Evolutionary conservation across 30 jellyfish, hydroid and myxozoan species (phyloP).

Genomic region (Chrysaora quinquecirrha): DNA sequence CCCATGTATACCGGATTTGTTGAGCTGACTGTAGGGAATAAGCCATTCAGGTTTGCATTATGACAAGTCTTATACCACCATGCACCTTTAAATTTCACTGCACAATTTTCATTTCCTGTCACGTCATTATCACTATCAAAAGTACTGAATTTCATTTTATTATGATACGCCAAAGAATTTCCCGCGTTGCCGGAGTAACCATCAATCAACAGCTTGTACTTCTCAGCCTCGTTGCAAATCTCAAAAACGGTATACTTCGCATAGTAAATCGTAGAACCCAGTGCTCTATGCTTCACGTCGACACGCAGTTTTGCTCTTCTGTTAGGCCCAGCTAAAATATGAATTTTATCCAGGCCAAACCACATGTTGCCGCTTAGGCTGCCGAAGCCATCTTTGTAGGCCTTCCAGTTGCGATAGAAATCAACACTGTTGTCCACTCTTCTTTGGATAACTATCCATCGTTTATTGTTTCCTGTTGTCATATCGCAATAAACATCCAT

Average conservation of each 20-base stretch:
- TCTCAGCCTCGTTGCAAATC: constrained; percentile 46
- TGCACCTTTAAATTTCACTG: constrained; percentile 38
- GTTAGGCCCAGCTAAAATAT: constrained; percentile 45
- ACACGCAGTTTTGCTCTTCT: constrained; percentile 40
- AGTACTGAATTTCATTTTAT: constrained; percentile 65
- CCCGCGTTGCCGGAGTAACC: constrained; percentile 72
- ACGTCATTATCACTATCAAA: constrained; percentile 57
- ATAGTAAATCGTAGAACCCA: constrained; percentile 16
- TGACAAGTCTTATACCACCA: constrained; percentile 70
- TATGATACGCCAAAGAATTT: constrained; percentile 30
- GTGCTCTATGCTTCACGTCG: constrained; percentile 41
- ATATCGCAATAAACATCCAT: constrained; percentile 51
- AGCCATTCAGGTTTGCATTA: constrained; percentile 37
- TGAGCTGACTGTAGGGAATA: constrained; percentile 36
- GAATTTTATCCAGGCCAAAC: constrained; percentile 50
- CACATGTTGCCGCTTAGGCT: constrained; percentile 24
- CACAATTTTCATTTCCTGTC: constrained; percentile 27
- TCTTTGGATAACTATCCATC: constrained; percentile 61
- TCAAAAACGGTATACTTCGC: constrained; percentile 51
- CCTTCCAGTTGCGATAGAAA: constrained; percentile 50
- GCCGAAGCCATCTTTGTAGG: constrained; percentile 53
- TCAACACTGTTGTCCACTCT: constrained; percentile 24
- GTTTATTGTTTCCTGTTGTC: constrained; percentile 2
- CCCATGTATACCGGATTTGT: constrained; percentile 36
- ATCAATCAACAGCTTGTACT: constrained; percentile 19